Conservation (phyloP, 2,113 vertebrate genomes). For the Psilopsiagon aymara region DNA sequence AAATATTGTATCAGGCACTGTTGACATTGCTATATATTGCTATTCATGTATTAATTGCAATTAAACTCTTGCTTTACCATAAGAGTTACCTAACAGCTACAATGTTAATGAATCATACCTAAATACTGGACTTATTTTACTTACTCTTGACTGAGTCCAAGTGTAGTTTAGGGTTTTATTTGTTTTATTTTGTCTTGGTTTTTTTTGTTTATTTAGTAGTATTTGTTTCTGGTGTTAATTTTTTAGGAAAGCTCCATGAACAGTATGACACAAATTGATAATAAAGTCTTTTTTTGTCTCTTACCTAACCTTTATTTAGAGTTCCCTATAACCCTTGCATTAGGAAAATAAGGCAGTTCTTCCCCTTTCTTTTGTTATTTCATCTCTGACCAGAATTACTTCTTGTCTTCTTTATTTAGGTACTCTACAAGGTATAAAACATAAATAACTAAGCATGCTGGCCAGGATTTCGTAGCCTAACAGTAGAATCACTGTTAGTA, state of each 20-base stretch:
- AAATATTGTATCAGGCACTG: neutral
- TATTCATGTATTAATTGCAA: neutral
- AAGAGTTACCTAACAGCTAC: neutral
- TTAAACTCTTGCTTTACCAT: neutral
- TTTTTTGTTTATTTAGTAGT: neutral
- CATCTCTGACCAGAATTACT: neutral
- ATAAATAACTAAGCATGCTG: neutral
- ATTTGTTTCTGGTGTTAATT: neutral
- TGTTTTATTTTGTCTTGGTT: neutral
- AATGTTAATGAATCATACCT: neutral
- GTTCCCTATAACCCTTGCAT: neutral
- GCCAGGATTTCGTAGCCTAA: neutral
- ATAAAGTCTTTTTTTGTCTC: neutral
- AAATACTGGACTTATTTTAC: neutral
- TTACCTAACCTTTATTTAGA: neutral
- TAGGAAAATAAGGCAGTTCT: neutral
- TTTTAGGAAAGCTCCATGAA: neutral
- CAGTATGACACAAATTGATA: neutral
- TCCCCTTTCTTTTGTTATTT: neutral
- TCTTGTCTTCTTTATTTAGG: neutral
- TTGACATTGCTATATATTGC: neutral
- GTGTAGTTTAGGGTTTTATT: neutral
- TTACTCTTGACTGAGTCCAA: neutral
- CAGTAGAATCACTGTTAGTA: neutral
- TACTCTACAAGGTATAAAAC: neutral